These are phyloP conservation scores for Euwallacea similis DNA, from an alignment of 1,140 invertebrate genomes.

Conservation along the genomic window DNA sequence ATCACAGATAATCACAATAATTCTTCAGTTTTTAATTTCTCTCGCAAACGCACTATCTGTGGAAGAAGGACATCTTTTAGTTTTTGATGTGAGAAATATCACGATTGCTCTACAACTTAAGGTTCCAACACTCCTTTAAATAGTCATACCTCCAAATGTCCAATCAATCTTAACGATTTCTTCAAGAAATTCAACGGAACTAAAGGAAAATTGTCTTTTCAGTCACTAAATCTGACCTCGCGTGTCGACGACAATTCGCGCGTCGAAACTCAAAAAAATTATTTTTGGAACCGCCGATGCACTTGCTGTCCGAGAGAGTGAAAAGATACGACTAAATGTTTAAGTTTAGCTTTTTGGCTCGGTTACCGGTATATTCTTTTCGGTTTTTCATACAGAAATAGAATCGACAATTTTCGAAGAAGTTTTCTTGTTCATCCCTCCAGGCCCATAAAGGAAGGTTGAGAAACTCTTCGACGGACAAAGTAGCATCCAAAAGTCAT, in stretches of 20 bases:
- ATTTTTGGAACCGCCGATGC: conserved; percentile 26
- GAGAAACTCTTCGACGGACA: conserved; percentile 5
- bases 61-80: not conserved
- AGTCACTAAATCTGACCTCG: not conserved
- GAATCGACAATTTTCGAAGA: conserved; percentile 28
- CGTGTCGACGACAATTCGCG: not conserved
- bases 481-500: no score
- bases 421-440: conserved; percentile 10
- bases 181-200: conserved; percentile 4
- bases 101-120: no score
- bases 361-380: conserved; percentile 29
- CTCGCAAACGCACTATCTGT: not conserved
- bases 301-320: conserved; percentile 27
- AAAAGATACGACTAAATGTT: conserved; percentile 32
- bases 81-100: not conserved
- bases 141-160: not conserved
- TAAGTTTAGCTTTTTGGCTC: conserved; percentile 33
- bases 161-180: not conserved
- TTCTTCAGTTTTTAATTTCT: not conserved
- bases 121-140: not conserved
- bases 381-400: conserved; percentile 31
- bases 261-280: conserved; percentile 13
- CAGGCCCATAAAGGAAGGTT: conserved; percentile 27
- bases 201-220: not conserved
- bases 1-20: not conserved